Evolutionary conservation across 2,888 invertebrate species (phyloP), one percentile per base, ranked within the genome.

Genomic region (Drosophila emarginata): DNA sequence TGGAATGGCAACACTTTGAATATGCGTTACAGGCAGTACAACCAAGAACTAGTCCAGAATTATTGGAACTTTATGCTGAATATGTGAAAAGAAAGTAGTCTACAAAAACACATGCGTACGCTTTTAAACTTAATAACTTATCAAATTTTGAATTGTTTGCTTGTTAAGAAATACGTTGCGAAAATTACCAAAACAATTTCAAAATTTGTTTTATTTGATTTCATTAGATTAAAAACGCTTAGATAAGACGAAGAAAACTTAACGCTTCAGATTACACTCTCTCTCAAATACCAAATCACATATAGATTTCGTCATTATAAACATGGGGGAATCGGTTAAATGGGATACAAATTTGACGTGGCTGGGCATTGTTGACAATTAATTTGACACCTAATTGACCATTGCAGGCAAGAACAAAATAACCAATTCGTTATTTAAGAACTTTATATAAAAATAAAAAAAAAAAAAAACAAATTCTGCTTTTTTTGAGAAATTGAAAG

Each of bases 1-100:
- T 98, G 0, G 92, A 92, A 2, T 93, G 93, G 92, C 91, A 92
- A 40, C 96, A 98, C 92, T 98, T 98, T 91, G 93, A 94, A 65
- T 91, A 93, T 78, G 96, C 97, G 0, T 91, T 98, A 3, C 91
- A 93, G 54, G 92, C 94, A 61, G 94, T 97, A 1, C 94, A 93
- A 45, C 97, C 98, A 0, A 93, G 97, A 84, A 98, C 97, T 2
- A 95, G 96, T 1, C 79, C 93, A 6, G 94, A 94, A 37, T 92
- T 96, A 63, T 91, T 98, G 26, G 92, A 94, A 77, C 93, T 97
- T 69, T 98, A 98, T 91, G 94, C 95, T 76, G 93, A 94, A 58
- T 96, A 94, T 82, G 80, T 92, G 4, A 92, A 92, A 69, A 91
- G 91, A 77, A 82, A 80, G 54, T 77, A 65, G 78, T 52, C 2